A percentile compares a stretch with the other conserved stretches of the same genome.
Evolutionary conservation across 2,888 invertebrate species (phyloP).

Genomic region (Agrotis clavis): DNA sequence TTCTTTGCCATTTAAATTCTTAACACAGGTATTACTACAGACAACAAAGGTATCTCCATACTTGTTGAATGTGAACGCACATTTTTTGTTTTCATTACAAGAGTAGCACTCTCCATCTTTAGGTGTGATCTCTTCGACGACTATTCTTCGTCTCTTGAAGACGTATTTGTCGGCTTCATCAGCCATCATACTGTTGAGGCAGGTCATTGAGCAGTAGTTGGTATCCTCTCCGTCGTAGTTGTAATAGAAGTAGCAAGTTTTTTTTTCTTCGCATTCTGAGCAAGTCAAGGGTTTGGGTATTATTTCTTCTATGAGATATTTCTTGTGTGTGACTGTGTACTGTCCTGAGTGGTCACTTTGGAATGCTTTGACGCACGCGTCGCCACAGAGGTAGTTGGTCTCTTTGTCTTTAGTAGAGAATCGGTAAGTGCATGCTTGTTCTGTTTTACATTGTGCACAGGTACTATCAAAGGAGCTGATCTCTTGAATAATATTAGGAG

Average conservation of each 20-base stretch:
- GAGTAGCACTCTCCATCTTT: constrained; percentile 83
- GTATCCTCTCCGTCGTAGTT: constrained; percentile 86
- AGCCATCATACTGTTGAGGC: constrained; percentile 89
- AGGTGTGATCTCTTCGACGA: constrained; percentile 82
- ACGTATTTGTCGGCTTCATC: constrained; percentile 90
- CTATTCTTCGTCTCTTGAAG: constrained; percentile 88
- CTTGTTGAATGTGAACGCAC: constrained; percentile 85
- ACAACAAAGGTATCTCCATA: constrained; percentile 89
- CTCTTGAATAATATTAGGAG: constrained; percentile 83
- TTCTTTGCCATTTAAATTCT: constrained; percentile 84
- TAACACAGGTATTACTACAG: constrained; percentile 92
- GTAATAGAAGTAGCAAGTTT: constrained; percentile 86
- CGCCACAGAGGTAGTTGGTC: constrained; percentile 84
- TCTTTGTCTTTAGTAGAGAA: constrained; percentile 77
- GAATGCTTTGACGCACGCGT: constrained; percentile 87
- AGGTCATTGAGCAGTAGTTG: constrained; percentile 90
- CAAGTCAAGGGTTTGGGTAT: constrained; percentile 74
- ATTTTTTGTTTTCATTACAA: constrained; percentile 87
- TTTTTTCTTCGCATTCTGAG: constrained; percentile 86
- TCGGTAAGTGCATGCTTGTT: constrained; percentile 79
- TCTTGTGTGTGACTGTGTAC: constrained; percentile 77
- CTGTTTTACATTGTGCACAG: constrained; percentile 86
- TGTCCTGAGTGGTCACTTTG: constrained; percentile 80
- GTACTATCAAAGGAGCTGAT: constrained; percentile 77
- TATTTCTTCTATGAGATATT: constrained; percentile 86